Evolutionary conservation across 2,888 invertebrate species (phyloP).

Genomic region (Hyles lineata): DNA sequence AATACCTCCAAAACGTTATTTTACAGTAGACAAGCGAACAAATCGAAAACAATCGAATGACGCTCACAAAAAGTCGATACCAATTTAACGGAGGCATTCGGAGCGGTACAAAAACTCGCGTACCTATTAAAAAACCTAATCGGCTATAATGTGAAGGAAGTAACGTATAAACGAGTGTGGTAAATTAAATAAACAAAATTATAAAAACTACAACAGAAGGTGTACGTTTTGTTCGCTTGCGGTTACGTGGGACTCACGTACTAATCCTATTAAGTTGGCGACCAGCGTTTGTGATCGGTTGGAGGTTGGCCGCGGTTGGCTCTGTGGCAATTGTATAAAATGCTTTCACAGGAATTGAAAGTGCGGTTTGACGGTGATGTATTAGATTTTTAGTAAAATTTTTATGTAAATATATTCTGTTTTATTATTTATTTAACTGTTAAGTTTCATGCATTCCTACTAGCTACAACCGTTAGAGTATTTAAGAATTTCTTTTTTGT

Average conservation of each 20-base stretch:
- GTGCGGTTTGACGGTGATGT: not conserved
- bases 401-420: not conserved
- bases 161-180: slow-evolving; percentile 80
- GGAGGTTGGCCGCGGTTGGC: slow-evolving; percentile 5
- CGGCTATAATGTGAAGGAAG: slow-evolving; percentile 78
- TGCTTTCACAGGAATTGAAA: not conserved
- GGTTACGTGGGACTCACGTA: slow-evolving; percentile 76
- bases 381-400: not conserved
- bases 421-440: not conserved
- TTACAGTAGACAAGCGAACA: slow-evolving; percentile 42
- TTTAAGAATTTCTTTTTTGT: too few relatives aligned
- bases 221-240: slow-evolving; percentile 65
- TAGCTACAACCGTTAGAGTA: too few relatives aligned
- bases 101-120: slow-evolving; percentile 61
- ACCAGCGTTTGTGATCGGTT: slow-evolving; percentile 68
- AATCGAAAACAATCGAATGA: slow-evolving; percentile 58
- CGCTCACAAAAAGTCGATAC: slow-evolving; percentile 66
- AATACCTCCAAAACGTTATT: slow-evolving; percentile 22
- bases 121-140: slow-evolving; percentile 79
- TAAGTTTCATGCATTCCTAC: too few relatives aligned
- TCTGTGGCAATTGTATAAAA: slow-evolving; percentile 10
- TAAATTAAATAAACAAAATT: slow-evolving; percentile 84
- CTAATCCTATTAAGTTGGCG: slow-evolving; percentile 74
- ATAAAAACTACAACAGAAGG: slow-evolving; percentile 74
- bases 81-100: slow-evolving; percentile 63